These are phyloP conservation scores for Shargacucullia verbasci DNA, from an alignment of 2,888 invertebrate genomes.

Conservation along the genomic window DNA sequence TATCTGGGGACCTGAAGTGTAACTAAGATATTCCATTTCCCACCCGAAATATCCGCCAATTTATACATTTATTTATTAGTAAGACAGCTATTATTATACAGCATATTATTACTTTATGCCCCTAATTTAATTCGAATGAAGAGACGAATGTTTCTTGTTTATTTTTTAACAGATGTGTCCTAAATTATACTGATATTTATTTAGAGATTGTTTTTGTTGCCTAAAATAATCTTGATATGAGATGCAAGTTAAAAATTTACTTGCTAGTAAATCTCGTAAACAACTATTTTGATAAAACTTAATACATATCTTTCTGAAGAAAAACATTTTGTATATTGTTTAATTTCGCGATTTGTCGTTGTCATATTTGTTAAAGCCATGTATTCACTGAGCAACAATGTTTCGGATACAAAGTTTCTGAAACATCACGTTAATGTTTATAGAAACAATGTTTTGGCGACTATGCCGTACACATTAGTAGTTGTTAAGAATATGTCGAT, in stretches of 20 bases:
- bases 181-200: slow-evolving; percentile 3
- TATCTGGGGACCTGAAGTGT: slow-evolving; percentile 70
- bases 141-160: no score
- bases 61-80: slow-evolving; percentile 17
- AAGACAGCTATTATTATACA: slow-evolving; percentile 41
- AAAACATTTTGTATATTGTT: slow-evolving; percentile 13
- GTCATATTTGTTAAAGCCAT: background rate
- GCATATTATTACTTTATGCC: slow-evolving; percentile 23
- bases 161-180: slow-evolving; percentile 20
- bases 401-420: no score
- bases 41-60: slow-evolving; percentile 55
- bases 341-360: slow-evolving; percentile 8
- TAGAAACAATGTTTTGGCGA: no score
- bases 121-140: background rate
- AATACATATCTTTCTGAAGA: slow-evolving; percentile 45
- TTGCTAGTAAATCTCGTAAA: background rate
- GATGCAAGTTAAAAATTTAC: no score
- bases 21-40: slow-evolving; percentile 74
- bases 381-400: no score
- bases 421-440: no score
- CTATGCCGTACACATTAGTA: no score
- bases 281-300: slow-evolving; percentile 16
- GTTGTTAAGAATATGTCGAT: no score
- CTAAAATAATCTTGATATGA: background rate
- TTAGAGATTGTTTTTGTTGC: background rate